Conservation (phyloP, 2,888 invertebrate genomes). For the Acleris cristana region DNA sequence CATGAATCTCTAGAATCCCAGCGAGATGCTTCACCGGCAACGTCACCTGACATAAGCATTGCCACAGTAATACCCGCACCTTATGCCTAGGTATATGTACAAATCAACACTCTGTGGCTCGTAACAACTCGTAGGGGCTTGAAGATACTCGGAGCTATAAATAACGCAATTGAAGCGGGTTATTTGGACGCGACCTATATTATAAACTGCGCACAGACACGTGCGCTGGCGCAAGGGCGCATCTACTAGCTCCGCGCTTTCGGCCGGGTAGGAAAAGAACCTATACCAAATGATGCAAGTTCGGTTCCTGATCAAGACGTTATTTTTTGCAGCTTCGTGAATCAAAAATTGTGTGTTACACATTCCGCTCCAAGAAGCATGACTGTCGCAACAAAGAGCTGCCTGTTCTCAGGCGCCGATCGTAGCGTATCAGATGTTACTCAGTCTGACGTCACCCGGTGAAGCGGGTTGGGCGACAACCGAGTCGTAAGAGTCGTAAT, state of each 20-base stretch:
- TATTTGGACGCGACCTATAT: slow-evolving; percentile 7
- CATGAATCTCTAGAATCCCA: too few relatives aligned
- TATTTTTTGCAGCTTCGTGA: too few relatives aligned
- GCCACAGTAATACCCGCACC: too few relatives aligned
- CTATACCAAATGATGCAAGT: too few relatives aligned
- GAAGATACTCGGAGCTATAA: neutral
- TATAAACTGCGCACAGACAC: slow-evolving; percentile 2
- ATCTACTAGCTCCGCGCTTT: neutral
- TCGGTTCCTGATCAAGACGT: too few relatives aligned
- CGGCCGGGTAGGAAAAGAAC: neutral
- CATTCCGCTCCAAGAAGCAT: neutral
- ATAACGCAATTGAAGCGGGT: slow-evolving; percentile 3
- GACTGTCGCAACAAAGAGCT: slow-evolving; percentile 19
- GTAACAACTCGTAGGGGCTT: too few relatives aligned
- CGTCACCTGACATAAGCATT: too few relatives aligned
- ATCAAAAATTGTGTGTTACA: too few relatives aligned
- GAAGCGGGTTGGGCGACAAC: neutral
- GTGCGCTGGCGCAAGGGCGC: slow-evolving; percentile 12
- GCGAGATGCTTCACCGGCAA: too few relatives aligned
- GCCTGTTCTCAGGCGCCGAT: slow-evolving; percentile 12
- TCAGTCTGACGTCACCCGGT: neutral
- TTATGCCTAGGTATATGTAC: too few relatives aligned
- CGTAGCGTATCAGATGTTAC: slow-evolving; percentile 28
- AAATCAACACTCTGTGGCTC: too few relatives aligned
- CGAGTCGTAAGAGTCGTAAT: neutral